Base-by-base conservation (phyloP, 2,888 invertebrate genomes). In the Portevinia maculata region DNA sequence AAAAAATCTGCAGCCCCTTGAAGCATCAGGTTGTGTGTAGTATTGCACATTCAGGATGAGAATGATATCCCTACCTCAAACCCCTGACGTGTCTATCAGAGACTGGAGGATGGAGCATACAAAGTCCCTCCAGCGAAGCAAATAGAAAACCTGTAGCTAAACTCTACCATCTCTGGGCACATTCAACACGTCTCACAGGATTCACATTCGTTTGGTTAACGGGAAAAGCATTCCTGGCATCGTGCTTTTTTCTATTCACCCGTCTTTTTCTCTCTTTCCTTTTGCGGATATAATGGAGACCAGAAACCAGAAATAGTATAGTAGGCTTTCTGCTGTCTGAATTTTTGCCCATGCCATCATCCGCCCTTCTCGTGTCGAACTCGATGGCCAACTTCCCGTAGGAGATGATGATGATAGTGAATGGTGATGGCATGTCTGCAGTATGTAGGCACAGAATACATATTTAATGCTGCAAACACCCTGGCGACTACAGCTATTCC, bases 121-220 rank as follows among this genome's bases (percentile, higher is more conserved):
- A 17, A 9, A 19, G 44, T 44, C 17, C 19, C 9, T 19, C 11
- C 34, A 19, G 11, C 44, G 19, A 17, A 7, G 13, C 0, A 17
- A 44, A 28, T 21, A 53, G 32, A 65, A 74, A 78, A 85, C 84
- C 85, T 85, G 85, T 85, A 85, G 84, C 85, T 75, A 60, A 70
- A 53, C 70, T 50, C 39, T 21, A 13, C 57, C 69, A 69, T 44
- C 59, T 53, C 59, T 52, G 44, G 75, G 75, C 75, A 76, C 71
- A 83, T 83, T 83, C 81, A 83, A 83, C 81, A 83, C 81, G 81
- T 83, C 76, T 83, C 78, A 67, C 76, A 83, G 76, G 75, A 75
- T 81, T 81, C 75, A 39, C 69, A 64, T 81, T 65, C 44, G 74
- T 28, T 28, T 55, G 64, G 55, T 50, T 32, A 21, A 52, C 53